Conservation (phyloP, 2,797 vertebrate genomes). For the Pipistrellus pipistrellus region DNA sequence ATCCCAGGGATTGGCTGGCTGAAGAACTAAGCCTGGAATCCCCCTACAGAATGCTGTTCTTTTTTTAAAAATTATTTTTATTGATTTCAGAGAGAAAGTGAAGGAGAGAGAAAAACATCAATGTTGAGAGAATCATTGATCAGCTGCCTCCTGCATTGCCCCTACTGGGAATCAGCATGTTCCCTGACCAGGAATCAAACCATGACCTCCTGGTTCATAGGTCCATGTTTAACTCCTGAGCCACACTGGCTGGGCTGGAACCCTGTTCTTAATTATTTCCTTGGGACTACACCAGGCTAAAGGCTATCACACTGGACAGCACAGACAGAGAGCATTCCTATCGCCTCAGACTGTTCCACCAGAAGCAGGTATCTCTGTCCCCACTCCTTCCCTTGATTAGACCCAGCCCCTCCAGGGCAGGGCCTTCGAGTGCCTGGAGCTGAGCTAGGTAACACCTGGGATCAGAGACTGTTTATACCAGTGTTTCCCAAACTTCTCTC, state of each 20-base stretch:
- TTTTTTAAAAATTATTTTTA: neutral
- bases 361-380: neutral
- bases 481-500: too few relatives aligned
- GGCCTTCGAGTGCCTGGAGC: neutral
- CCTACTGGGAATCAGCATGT: too few relatives aligned
- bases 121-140: too few relatives aligned
- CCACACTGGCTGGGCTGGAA: neutral
- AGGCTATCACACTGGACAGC: neutral
- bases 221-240: too few relatives aligned
- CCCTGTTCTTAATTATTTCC: neutral
- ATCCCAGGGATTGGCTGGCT: neutral
- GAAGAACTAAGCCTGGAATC: neutral
- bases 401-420: neutral
- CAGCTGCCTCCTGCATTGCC: too few relatives aligned
- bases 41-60: neutral
- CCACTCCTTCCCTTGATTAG: neutral
- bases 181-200: too few relatives aligned
- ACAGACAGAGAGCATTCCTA: neutral
- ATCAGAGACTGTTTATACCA: neutral
- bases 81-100: too few relatives aligned
- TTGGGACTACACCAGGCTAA: accelerated
- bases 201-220: too few relatives aligned
- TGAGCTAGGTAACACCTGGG: neutral
- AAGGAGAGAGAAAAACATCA: too few relatives aligned
- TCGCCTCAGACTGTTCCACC: neutral